Conservation (phyloP, 2,888 invertebrate genomes). For the Aporophyla nigra region DNA sequence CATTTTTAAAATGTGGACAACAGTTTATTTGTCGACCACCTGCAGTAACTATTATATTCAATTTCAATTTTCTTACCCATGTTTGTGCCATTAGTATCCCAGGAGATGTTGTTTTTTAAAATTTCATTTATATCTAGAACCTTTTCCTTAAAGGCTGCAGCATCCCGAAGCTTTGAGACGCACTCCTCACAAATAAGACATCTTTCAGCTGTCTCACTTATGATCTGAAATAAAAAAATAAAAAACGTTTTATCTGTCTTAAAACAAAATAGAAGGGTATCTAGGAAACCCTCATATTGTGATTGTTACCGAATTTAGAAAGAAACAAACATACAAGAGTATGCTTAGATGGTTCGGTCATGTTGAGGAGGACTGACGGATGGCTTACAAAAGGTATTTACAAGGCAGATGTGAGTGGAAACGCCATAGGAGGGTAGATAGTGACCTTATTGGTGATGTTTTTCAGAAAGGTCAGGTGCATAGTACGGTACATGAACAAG, state of each 20-base stretch:
- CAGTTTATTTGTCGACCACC: neutral
- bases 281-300: neutral
- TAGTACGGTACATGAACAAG: too few relatives aligned
- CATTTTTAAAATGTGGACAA: too few relatives aligned
- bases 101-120: slow-evolving; percentile 12
- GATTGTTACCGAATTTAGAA: too few relatives aligned
- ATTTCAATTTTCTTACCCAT: neutral
- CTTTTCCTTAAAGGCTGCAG: slow-evolving; percentile 56
- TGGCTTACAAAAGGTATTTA: too few relatives aligned
- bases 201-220: slow-evolving; percentile 12
- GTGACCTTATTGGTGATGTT: too few relatives aligned
- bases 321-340: too few relatives aligned
- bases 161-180: slow-evolving; percentile 55
- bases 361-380: too few relatives aligned
- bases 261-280: too few relatives aligned
- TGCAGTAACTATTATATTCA: neutral
- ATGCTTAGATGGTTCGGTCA: too few relatives aligned
- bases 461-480: too few relatives aligned
- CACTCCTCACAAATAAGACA: slow-evolving; percentile 61
- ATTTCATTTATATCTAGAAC: slow-evolving; percentile 48
- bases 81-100: neutral
- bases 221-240: slow-evolving; percentile 31
- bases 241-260: neutral
- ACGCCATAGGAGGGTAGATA: too few relatives aligned
- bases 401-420: too few relatives aligned